phyloP scores from a whole-genome alignment of 2,888 invertebrate species.

The Linnaemya tessellans region DNA sequence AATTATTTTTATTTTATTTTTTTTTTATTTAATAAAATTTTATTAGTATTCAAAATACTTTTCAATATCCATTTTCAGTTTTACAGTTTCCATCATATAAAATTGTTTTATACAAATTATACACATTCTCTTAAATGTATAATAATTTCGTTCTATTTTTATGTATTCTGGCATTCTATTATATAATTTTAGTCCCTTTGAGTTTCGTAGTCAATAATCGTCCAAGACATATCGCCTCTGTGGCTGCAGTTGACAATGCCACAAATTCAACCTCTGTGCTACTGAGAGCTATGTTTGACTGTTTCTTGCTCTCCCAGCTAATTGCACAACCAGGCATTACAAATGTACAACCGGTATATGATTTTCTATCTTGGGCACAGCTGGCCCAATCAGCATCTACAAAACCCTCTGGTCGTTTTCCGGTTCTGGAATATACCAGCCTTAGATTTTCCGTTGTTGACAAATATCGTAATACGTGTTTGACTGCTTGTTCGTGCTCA shows the following conservation, averaged over 20 bases:
- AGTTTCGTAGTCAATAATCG: background rate
- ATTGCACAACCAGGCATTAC: background rate
- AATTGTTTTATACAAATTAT: too few relatives aligned
- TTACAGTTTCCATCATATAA: too few relatives aligned
- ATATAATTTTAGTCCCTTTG: too few relatives aligned
- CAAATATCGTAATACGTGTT: constrained; percentile 32
- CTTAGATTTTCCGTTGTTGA: background rate
- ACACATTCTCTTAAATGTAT: too few relatives aligned
- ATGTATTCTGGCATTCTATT: too few relatives aligned
- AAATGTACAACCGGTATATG: background rate
- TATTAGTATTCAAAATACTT: too few relatives aligned
- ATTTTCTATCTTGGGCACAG: background rate
- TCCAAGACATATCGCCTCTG: background rate
- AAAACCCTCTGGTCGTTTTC: background rate
- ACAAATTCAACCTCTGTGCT: too few relatives aligned
- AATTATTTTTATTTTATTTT: too few relatives aligned
- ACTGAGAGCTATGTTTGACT: constrained; percentile 22
- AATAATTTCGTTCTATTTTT: too few relatives aligned
- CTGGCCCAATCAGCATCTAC: constrained; percentile 6
- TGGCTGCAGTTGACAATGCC: constrained; percentile 7
- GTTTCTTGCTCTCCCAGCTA: constrained; percentile 22
- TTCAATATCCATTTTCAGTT: too few relatives aligned
- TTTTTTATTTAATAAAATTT: too few relatives aligned
- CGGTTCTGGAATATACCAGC: background rate
- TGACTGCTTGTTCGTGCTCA: constrained; percentile 19